Percentiles rank a stretch among this genome's conserved stretches.
Evolutionary conservation across 2,888 invertebrate species (phyloP).

Genomic region (Heliconius aoede): DNA sequence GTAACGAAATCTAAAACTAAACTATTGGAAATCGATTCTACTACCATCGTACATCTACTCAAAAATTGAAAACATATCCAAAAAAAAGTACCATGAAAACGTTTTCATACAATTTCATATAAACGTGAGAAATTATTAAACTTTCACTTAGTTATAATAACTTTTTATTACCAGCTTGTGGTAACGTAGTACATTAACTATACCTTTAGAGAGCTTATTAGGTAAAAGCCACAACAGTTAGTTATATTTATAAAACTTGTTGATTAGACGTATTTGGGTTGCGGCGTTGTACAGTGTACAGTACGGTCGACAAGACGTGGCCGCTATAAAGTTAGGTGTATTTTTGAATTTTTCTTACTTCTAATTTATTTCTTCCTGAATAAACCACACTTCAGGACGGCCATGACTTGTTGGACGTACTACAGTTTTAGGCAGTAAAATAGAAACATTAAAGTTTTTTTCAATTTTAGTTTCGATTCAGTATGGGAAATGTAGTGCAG

Average conservation of each 20-base stretch:
- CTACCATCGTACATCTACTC: neutral
- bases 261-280: constrained; percentile 23
- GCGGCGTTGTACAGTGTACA: neutral
- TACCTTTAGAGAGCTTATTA: constrained; percentile 34
- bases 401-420: too few species aligned
- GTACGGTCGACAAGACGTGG: constrained; percentile 5
- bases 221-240: constrained; percentile 32
- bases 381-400: too few species aligned
- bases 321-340: neutral
- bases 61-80: neutral
- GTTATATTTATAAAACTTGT: constrained; percentile 27
- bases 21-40: too few species aligned
- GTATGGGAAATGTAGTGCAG: neutral
- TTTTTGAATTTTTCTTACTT: neutral
- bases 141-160: constrained; percentile 42
- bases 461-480: neutral
- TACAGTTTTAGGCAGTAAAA: neutral
- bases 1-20: too few species aligned
- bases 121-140: constrained; percentile 38
- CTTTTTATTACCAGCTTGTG: constrained; percentile 39
- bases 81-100: neutral
- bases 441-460: neutral
- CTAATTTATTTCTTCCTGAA: too few species aligned
- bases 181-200: constrained; percentile 26
- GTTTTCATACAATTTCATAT: constrained; percentile 22